phyloP scores from a whole-genome alignment of 37 sponge, comb jelly and placozoan genomes.

The Dysidea cf. avara region DNA sequence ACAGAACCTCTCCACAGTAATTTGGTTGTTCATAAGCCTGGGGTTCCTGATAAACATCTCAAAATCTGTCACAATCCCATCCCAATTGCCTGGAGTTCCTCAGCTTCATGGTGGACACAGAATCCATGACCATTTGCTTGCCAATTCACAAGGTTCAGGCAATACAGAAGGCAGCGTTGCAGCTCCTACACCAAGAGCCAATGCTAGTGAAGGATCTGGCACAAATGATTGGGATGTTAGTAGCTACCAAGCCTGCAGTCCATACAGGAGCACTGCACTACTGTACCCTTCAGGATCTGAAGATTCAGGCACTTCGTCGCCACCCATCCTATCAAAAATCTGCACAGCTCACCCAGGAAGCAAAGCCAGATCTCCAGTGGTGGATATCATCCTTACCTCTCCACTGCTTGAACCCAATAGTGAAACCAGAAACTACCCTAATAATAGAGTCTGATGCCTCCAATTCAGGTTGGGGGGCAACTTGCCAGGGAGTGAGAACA shows the following conservation, averaged over 20 bases:
- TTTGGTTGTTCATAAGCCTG: too few relatives aligned
- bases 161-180: too few relatives aligned
- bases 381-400: too few relatives aligned
- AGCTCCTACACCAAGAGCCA: background rate
- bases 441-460: conserved; percentile 39
- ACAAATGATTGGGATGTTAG: conserved; percentile 32
- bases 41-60: too few relatives aligned
- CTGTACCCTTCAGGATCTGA: background rate
- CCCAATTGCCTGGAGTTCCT: too few relatives aligned
- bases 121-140: too few relatives aligned
- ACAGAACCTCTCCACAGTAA: too few relatives aligned
- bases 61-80: too few relatives aligned
- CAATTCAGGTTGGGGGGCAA: conserved; percentile 31
- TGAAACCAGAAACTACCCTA: background rate
- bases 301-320: background rate
- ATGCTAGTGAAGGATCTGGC: conserved; percentile 2
- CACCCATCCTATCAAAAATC: background rate
- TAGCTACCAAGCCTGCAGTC: conserved; percentile 25
- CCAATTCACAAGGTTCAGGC: too few relatives aligned
- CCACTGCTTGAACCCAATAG: background rate
- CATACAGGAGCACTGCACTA: conserved; percentile 24
- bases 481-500: conserved; percentile 20
- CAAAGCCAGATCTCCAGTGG: conserved; percentile 7
- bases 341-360: background rate
- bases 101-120: too few relatives aligned